Conservation (phyloP, 2,888 invertebrate species). For the Tenthredo amoena region DNA sequence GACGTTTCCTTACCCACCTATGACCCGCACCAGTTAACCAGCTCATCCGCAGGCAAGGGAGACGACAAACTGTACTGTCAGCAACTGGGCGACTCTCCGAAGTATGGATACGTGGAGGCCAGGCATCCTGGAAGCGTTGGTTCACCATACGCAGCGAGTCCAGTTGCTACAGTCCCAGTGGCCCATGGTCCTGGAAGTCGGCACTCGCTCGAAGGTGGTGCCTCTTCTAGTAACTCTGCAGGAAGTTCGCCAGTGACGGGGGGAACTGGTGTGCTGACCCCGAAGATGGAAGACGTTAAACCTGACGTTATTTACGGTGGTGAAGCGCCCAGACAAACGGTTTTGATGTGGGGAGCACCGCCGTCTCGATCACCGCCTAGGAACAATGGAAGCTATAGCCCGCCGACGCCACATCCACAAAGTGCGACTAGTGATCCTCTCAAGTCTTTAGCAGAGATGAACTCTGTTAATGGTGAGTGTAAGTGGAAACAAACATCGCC, state of each 20-base stretch:
- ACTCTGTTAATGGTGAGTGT: constrained; percentile 77
- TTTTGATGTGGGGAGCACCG: constrained; percentile 92
- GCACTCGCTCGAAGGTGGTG: constrained; percentile 79
- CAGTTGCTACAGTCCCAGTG: constrained; percentile 65
- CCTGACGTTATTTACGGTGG: constrained; percentile 78
- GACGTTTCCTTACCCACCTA: constrained; percentile 87
- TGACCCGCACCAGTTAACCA: constrained; percentile 80
- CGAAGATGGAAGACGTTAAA: constrained; percentile 83
- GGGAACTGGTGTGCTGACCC: constrained; percentile 80
- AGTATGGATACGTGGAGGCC: constrained; percentile 75
- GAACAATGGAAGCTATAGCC: constrained; percentile 75
- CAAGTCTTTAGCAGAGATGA: constrained; percentile 79
- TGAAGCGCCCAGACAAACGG: constrained; percentile 90
- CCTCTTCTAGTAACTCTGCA: constrained; percentile 81
- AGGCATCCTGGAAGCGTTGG: constrained; percentile 73
- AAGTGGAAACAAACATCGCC: constrained; percentile 79
- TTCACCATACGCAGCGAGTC: constrained; percentile 72
- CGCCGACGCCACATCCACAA: constrained; percentile 70
- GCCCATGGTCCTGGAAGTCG: constrained; percentile 73
- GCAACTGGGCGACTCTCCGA: constrained; percentile 81
- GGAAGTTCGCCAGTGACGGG: constrained; percentile 83
- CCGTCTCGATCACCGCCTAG: constrained; percentile 73
- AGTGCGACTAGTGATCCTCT: constrained; percentile 74
- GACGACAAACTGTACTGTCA: constrained; percentile 84
- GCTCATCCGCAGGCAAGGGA: constrained; percentile 76